Evolutionary conservation across 2,113 vertebrate species (phyloP), one percentile per base, ranked within the genome.

Genomic region (Canis aureus): DNA sequence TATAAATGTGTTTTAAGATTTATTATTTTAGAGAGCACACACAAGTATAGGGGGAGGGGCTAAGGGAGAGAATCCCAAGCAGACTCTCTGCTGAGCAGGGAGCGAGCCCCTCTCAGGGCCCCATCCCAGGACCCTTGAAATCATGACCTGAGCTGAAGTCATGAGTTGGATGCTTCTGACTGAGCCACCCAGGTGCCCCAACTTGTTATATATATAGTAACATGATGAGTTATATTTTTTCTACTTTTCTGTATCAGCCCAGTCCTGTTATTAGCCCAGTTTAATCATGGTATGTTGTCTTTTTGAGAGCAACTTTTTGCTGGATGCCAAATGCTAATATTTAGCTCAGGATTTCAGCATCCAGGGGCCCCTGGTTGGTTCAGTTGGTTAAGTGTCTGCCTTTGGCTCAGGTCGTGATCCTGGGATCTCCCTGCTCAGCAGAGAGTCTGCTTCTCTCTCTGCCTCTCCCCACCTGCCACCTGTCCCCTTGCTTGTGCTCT

Each of bases 291-390:
- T 3, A 9, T 82, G 20, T 87, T 60, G 38, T 78, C 60, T 57
- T 89, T 89, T 51, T 43, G n/a, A 49, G 79, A 84, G 73, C 43
- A 94, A 78, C 43, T 27, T 51, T 51, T 60, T 66, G 29, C 19
- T 66, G 20, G 55, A 32, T 74, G 82, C 27, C 49, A n/a, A 60
- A 38, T 89, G 74, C 32, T 69, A 66, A 35, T 53, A n/a, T 66
- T 85, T 92, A 55, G 67, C 23, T 95, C 79, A 94, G 81, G 23
- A 38, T 59, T 90, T 94, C 69, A 62, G 55, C 67, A n/a, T 43
- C 43, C 43, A 6, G 43, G 43, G 43, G 43, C 43, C 43, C 43
- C 43, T 43, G 43, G 43, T 5, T 43, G 43, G 43, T 43, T 6
- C 43, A 43, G 6, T 43, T 43, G 43, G 43, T 43, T 43, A 43